Base-by-base conservation (phyloP, 1,140 invertebrate genomes). In the Heterodera carotae region DNA sequence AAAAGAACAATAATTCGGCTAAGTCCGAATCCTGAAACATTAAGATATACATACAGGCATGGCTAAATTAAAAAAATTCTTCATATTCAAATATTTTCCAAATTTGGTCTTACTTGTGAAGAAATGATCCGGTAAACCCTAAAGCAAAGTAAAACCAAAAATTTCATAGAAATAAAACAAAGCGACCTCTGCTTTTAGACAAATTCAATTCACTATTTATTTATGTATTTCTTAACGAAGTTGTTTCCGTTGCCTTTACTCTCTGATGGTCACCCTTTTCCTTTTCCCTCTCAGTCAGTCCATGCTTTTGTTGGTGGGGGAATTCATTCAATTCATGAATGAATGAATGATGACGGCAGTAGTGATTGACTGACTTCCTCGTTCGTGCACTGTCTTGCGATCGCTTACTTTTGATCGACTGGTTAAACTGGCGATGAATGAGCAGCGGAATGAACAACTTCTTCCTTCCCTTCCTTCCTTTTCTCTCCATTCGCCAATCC, bases 291-390 rank as follows among this genome's bases (percentile, higher is more conserved):
- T 3, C 22, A 5, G 1, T 22, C 18, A 56, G 12, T 56, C 48
- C 48, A 56, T 56, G 48, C 48, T 18, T 56, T 56, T 22, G 5
- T 56, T 56, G 12, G 22, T 56, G 48, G 15, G 7, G 48, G 48
- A 56, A 56, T 56, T 56, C 48, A 56, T 56, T 5, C 5, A 56
- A 56, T 15, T 15, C 12, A 56, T 56, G 48, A 56, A 56, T 56
- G 48, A 22, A 43, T 43, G 39, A 43, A 43, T 69, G 39, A 48
- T 69, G 29, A 69, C 27, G 68, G 39, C 12, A 18, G 68, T 69
- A 22, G 27, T 71, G 69, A 71, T 71, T 48, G 69, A 71, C 59
- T 71, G 12, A 48, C 59, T 71, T 71, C 22, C 33, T 43, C 33
- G 39, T 71, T 43, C 33, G 39, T 71, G 33, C 8, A 33, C 48